phyloP scores from a whole-genome alignment of 2,113 vertebrate species.

The Hippocampus barbouri region DNA sequence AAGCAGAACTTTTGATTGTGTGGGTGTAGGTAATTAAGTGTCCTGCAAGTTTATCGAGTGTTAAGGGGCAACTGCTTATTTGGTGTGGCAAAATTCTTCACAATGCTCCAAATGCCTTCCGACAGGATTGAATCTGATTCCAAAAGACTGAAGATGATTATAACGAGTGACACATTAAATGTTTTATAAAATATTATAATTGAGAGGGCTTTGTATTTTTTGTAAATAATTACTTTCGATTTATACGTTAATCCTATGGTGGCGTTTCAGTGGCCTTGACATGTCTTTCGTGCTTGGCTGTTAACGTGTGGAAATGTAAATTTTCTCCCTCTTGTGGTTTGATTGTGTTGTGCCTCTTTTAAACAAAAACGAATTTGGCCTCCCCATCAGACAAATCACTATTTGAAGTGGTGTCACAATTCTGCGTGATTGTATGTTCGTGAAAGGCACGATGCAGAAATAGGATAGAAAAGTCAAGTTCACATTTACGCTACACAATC shows the following conservation, averaged over 20 bases:
- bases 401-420: neutral
- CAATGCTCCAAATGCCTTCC: neutral
- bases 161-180: too few relatives aligned
- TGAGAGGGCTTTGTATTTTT: too few relatives aligned
- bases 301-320: constrained; percentile 5
- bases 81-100: neutral
- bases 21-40: neutral
- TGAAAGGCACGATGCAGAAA: neutral
- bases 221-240: too few relatives aligned
- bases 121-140: neutral
- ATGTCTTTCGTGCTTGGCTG: neutral
- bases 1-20: neutral
- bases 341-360: neutral
- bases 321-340: constrained; percentile 40
- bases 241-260: too few relatives aligned
- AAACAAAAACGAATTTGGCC: neutral
- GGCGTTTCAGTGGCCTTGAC: too few relatives aligned
- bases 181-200: too few relatives aligned
- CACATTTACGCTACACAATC: neutral
- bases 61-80: too few relatives aligned
- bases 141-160: neutral
- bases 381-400: neutral
- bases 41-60: neutral
- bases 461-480: neutral
- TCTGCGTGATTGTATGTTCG: neutral